Percentiles rank a stretch among this genome's conserved stretches.
Conservation (phyloP, 2,797 vertebrate genomes). For the Discoglossus pictus region DNA sequence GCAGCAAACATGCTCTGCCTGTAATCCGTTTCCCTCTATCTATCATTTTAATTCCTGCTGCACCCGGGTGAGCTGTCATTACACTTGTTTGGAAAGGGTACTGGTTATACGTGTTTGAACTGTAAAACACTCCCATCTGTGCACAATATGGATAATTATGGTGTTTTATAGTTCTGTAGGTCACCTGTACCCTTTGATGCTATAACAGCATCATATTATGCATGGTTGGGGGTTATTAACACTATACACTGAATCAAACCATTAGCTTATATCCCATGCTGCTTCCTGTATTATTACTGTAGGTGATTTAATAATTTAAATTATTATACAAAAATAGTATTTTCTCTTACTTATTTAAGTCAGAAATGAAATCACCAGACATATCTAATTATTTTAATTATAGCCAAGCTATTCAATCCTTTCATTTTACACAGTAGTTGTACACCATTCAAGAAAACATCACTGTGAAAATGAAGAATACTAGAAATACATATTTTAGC, state of each 20-base stretch:
- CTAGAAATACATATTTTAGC: too few species aligned
- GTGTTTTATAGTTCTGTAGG: slow-evolving; percentile 36
- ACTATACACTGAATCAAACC: slow-evolving; percentile 5
- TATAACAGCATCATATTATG: slow-evolving; percentile 27
- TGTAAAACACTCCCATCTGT: slow-evolving; percentile 17
- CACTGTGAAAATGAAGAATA: too few species aligned
- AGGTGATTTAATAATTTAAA: not conserved
- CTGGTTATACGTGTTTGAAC: slow-evolving; percentile 13
- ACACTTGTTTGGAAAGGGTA: slow-evolving; percentile 12
- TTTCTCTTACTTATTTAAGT: slow-evolving; percentile 4
- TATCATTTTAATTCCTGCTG: slow-evolving; percentile 33
- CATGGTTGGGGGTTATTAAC: slow-evolving; percentile 24
- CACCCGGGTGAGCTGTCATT: not conserved
- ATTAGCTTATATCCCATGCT: slow-evolving; percentile 23
- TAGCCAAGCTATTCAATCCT: not conserved
- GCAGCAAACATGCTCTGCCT: slow-evolving; percentile 31
- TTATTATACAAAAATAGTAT: slow-evolving; percentile 24
- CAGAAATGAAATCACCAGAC: not conserved
- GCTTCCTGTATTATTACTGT: slow-evolving; percentile 29
- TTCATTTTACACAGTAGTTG: not conserved
- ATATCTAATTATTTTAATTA: slow-evolving; percentile 14
- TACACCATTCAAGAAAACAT: too few species aligned
- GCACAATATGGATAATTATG: slow-evolving; percentile 29
- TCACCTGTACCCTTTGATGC: slow-evolving; percentile 24
- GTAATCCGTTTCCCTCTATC: slow-evolving; percentile 14